Evolutionary conservation across 2,797 vertebrate genomes (phyloP).

Genomic region (Alfaro cultratus): DNA sequence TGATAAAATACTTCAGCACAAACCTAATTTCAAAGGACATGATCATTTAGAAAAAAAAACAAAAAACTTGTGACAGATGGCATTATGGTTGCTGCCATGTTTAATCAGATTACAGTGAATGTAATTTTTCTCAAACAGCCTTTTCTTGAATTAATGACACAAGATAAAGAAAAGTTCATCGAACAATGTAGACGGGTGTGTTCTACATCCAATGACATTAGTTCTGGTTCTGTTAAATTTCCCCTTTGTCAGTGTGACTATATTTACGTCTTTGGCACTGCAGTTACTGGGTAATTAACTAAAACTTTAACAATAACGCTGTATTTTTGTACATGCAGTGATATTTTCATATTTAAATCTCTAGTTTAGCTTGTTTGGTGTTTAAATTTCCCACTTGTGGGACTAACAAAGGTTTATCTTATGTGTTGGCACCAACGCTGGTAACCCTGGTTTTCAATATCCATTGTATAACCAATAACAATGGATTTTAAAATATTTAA

Average conservation of each 20-base stretch:
- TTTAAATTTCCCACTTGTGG: no score
- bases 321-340: no score
- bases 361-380: no score
- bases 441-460: neutral
- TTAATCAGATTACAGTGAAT: neutral
- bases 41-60: neutral
- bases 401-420: no score
- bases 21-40: neutral
- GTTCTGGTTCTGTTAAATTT: neutral
- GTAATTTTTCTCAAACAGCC: neutral
- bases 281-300: no score
- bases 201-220: neutral
- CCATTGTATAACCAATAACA: neutral
- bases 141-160: conserved; percentile 5
- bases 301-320: no score
- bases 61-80: neutral
- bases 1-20: neutral
- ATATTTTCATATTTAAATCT: no score
- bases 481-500: neutral
- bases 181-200: neutral
- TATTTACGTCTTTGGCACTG: neutral
- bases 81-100: neutral
- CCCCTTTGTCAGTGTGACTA: neutral
- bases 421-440: no score
- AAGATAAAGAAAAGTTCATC: neutral